phyloP scores from a whole-genome alignment of 2,113 vertebrate genomes.

The Oostethus manadensis region DNA sequence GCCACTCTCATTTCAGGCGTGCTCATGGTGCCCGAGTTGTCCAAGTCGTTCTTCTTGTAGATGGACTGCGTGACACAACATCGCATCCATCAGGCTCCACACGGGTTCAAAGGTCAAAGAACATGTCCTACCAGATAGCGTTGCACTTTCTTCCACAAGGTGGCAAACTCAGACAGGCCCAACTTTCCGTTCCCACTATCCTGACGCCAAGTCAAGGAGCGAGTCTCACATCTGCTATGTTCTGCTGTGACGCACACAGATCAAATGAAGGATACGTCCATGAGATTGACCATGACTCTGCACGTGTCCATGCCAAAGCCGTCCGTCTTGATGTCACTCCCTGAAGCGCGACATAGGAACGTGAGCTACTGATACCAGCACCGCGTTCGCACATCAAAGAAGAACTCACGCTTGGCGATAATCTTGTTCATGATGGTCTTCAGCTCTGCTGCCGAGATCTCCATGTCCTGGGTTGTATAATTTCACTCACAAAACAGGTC shows the following conservation, averaged over 20 bases:
- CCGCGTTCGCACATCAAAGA: neutral
- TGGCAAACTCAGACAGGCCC: conserved; percentile 78
- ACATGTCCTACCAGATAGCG: conserved; percentile 78
- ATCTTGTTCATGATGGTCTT: conserved; percentile 76
- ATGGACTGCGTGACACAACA: conserved; percentile 37
- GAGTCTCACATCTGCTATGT: neutral
- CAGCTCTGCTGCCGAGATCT: conserved; percentile 76
- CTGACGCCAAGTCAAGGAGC: conserved; percentile 56
- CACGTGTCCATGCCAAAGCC: conserved; percentile 83
- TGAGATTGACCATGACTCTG: conserved; percentile 82
- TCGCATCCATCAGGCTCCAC: fast-evolving
- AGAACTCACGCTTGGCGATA: conserved; percentile 74
- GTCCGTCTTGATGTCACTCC: conserved; percentile 81
- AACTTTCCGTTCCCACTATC: conserved; percentile 76
- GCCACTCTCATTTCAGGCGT: conserved; percentile 66
- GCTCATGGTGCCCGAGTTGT: conserved; percentile 66
- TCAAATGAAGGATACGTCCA: conserved; percentile 84
- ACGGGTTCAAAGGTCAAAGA: neutral
- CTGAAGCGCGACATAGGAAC: conserved; percentile 53
- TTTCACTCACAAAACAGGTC: no score
- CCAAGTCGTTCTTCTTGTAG: conserved; percentile 62
- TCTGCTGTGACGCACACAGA: neutral
- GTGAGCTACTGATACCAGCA: no score
- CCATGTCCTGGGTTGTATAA: conserved; percentile 69
- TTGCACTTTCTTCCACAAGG: conserved; percentile 84